phyloP scores from a whole-genome alignment of 2,113 vertebrate species.

The Chinchilla lanigera region DNA sequence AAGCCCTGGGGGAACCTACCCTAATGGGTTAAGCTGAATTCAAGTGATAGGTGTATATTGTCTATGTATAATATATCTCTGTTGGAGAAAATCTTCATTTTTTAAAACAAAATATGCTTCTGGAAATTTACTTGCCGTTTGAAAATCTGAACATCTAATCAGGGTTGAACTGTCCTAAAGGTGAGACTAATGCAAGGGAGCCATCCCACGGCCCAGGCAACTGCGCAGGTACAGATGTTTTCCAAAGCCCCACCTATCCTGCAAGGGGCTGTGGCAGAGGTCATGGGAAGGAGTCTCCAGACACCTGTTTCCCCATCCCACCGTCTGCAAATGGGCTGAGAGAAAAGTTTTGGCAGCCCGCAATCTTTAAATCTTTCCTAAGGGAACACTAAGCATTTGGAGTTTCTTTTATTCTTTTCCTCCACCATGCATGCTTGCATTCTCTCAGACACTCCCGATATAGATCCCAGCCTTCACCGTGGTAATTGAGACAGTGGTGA shows the following conservation, averaged over 20 bases:
- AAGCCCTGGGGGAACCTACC: neutral
- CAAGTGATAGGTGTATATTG: neutral
- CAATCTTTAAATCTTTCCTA: neutral
- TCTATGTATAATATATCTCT: neutral
- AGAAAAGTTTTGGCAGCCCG: neutral
- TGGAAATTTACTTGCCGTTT: slow-evolving; percentile 20
- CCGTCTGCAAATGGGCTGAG: neutral
- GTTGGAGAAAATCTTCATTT: neutral
- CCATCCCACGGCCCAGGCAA: neutral
- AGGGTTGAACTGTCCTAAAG: neutral
- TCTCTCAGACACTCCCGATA: neutral
- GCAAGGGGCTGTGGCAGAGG: neutral
- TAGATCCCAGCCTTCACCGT: neutral
- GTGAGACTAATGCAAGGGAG: neutral
- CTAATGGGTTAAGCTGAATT: neutral
- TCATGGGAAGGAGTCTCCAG: neutral
- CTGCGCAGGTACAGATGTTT: neutral
- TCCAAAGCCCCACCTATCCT: neutral
- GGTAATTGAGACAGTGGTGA: neutral
- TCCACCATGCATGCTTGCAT: accelerated
- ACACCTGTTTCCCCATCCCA: neutral
- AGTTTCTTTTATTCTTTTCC: neutral
- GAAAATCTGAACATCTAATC: neutral
- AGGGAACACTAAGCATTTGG: neutral
- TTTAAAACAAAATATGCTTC: neutral